A percentile compares a stretch with the other conserved stretches of the same genome.
These are phyloP conservation scores for Agapornis canus DNA, from an alignment of 2,797 vertebrate species.

Conservation along the genomic window DNA sequence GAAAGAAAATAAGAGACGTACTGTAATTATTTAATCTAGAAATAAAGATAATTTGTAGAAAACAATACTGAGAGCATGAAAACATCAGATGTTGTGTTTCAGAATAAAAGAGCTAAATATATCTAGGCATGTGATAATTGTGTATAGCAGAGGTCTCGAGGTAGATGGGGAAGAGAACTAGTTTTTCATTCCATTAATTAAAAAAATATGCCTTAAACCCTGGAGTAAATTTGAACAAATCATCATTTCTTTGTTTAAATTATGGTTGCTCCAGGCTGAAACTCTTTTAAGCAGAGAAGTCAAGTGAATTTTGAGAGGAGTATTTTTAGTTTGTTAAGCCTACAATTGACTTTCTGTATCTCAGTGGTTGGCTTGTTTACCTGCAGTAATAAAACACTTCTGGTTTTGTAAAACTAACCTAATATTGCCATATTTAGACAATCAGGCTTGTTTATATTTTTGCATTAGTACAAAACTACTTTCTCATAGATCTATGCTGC, in stretches of 20 bases:
- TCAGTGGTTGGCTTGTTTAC: neutral
- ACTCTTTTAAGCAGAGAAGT: neutral
- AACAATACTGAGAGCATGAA: neutral
- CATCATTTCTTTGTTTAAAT: neutral
- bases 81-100: neutral
- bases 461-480: neutral
- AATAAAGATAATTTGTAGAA: constrained; percentile 27
- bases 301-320: neutral
- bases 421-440: neutral
- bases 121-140: neutral
- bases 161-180: neutral
- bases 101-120: constrained; percentile 25
- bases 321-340: neutral
- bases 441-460: neutral
- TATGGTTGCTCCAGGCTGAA: neutral
- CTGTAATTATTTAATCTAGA: constrained; percentile 23
- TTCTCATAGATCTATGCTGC: neutral
- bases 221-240: neutral
- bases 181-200: neutral
- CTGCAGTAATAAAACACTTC: neutral
- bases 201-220: neutral
- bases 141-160: neutral
- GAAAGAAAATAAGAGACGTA: neutral
- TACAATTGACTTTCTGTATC: neutral
- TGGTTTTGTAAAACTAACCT: neutral